Percentiles rank a stretch among this genome's conserved stretches.
Evolutionary conservation across 1,140 invertebrate genomes (phyloP).

Genomic region (Lethrus apterus): DNA sequence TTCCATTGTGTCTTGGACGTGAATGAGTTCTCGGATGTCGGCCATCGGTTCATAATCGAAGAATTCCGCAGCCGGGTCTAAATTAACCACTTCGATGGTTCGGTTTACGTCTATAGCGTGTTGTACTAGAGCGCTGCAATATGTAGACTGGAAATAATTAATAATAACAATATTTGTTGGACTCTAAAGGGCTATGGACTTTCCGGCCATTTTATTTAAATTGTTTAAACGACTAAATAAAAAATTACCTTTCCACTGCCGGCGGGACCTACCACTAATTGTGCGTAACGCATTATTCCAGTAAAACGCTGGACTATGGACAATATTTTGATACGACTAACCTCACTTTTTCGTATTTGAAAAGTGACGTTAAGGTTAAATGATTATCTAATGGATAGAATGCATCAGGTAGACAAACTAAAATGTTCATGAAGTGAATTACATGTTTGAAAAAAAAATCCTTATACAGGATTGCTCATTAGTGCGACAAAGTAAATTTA

Average conservation of each 20-base stretch:
- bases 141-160: constrained; percentile 70
- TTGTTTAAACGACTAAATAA: background rate
- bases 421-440: no score
- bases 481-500: no score
- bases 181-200: no score
- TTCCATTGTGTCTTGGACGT: constrained; percentile 95
- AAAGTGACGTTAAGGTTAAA: no score
- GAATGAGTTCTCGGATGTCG: constrained; percentile 91
- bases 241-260: constrained; percentile 84
- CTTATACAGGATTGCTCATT: no score
- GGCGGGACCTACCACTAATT: constrained; percentile 90
- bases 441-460: no score
- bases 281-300: constrained; percentile 75
- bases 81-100: constrained; percentile 81
- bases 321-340: no score
- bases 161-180: background rate
- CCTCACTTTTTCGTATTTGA: no score
- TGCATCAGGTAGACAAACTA: no score
- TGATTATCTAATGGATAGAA: no score
- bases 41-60: constrained; percentile 85
- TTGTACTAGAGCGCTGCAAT: constrained; percentile 82
- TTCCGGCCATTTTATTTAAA: background rate
- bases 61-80: constrained; percentile 95
- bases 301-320: no score
- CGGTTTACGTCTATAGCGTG: constrained; percentile 71